phyloP scores from a whole-genome alignment of 2,113 vertebrate genomes.

The Empidonax traillii region DNA sequence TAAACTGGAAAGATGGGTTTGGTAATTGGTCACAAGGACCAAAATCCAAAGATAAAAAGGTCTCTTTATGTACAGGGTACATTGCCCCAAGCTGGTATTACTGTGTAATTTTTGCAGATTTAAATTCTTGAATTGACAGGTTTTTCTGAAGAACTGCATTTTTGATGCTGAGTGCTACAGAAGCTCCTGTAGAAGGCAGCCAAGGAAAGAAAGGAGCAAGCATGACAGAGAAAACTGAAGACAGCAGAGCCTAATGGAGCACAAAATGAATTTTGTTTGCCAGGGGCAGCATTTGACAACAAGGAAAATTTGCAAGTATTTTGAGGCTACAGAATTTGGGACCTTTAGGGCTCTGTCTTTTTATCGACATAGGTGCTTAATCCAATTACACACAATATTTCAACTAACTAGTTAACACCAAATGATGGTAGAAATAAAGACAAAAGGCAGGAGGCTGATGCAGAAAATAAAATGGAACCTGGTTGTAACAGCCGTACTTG shows the following conservation, averaged over 20 bases:
- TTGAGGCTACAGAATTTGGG: not conserved
- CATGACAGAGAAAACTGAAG: slow-evolving; percentile 2
- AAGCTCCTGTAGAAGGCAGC: not conserved
- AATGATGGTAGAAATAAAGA: slow-evolving; percentile 8
- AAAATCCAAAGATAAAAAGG: slow-evolving; percentile 1
- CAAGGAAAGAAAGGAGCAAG: not conserved
- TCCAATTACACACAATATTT: slow-evolving; percentile 31
- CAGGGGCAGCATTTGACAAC: slow-evolving; percentile 15
- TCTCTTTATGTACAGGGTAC: not conserved
- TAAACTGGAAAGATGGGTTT: slow-evolving; percentile 16
- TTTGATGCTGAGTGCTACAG: slow-evolving; percentile 38
- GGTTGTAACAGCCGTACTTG: not conserved
- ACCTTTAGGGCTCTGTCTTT: slow-evolving; percentile 18
- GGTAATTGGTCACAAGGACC: slow-evolving; percentile 25
- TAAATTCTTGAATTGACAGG: slow-evolving; percentile 39
- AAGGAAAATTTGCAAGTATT: slow-evolving; percentile 31
- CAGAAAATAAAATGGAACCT: not conserved
- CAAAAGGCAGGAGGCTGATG: not conserved
- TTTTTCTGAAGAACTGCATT: slow-evolving; percentile 40
- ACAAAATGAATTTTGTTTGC: slow-evolving; percentile 54
- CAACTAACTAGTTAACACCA: not conserved
- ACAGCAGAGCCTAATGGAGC: slow-evolving; percentile 49
- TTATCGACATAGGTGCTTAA: not conserved
- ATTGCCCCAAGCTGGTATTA: slow-evolving; percentile 37
- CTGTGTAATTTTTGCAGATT: slow-evolving; percentile 40